Evolutionary conservation across 2,113 vertebrate genomes (phyloP).

Genomic region (Myanophis thanlyinensis): DNA sequence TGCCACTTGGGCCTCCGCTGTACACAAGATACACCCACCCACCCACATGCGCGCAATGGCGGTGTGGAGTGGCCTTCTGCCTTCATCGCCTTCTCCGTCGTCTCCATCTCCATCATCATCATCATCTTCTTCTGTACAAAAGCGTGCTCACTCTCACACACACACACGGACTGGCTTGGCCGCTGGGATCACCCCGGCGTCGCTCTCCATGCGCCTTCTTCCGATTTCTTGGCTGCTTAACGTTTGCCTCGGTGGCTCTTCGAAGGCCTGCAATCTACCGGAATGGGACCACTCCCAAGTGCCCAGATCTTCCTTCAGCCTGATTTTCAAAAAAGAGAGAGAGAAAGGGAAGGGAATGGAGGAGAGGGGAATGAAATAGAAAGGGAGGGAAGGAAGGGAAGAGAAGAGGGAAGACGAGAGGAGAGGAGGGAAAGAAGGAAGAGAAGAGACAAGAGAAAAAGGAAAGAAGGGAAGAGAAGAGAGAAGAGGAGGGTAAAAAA

Average conservation of each 20-base stretch:
- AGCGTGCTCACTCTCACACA: slow-evolving; percentile 44
- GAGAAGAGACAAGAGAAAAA: too few relatives aligned
- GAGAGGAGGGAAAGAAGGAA: too few relatives aligned
- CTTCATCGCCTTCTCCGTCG: slow-evolving; percentile 5
- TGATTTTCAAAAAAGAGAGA: slow-evolving; percentile 51
- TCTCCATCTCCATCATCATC: not conserved
- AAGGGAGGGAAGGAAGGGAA: not conserved
- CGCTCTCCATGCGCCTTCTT: slow-evolving; percentile 52
- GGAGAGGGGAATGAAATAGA: not conserved
- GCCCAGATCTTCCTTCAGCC: slow-evolving; percentile 77
- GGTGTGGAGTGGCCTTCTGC: not conserved
- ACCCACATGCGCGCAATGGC: slow-evolving; percentile 32
- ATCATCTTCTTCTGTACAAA: slow-evolving; percentile 66
- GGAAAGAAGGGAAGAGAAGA: too few relatives aligned
- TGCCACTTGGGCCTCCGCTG: not conserved
- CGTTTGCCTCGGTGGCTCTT: slow-evolving; percentile 60
- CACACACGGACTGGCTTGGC: slow-evolving; percentile 62
- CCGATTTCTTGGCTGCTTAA: slow-evolving; percentile 60
- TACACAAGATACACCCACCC: slow-evolving; percentile 48
- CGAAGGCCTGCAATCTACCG: slow-evolving; percentile 71
- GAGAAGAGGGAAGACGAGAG: too few relatives aligned
- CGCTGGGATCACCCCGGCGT: slow-evolving; percentile 57
- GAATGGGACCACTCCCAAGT: slow-evolving; percentile 75
- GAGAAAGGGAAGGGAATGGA: too few relatives aligned
- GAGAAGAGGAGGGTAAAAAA: too few relatives aligned